Evolutionary conservation across 2,797 vertebrate species (phyloP).

Genomic region (Tiaroga cobitis): DNA sequence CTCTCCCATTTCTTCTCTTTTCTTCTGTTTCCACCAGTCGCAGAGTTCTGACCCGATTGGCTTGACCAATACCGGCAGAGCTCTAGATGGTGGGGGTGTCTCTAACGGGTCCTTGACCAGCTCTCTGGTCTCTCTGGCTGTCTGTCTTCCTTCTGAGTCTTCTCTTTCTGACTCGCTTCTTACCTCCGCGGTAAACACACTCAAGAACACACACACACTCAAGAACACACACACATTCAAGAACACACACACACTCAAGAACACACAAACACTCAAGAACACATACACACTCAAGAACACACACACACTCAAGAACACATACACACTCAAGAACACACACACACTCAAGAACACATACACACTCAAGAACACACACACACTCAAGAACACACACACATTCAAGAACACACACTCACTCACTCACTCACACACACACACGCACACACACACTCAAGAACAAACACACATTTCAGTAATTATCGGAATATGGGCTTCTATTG

Average conservation of each 20-base stretch:
- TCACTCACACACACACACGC: neutral
- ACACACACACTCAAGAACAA: too few species aligned
- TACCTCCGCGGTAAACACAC: slow-evolving; percentile 89
- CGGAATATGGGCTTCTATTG: neutral
- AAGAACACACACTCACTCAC: slow-evolving; percentile 57
- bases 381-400: neutral
- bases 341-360: slow-evolving; percentile 50
- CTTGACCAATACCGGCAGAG: slow-evolving; percentile 81
- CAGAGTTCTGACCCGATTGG: slow-evolving; percentile 86
- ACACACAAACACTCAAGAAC: neutral
- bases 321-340: too few species aligned
- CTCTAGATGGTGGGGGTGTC: slow-evolving; percentile 85
- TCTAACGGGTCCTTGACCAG: slow-evolving; percentile 88
- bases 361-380: neutral
- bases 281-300: slow-evolving; percentile 73
- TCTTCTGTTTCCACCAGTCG: slow-evolving; percentile 78
- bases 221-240: slow-evolving; percentile 63
- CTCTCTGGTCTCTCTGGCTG: slow-evolving; percentile 86
- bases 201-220: neutral
- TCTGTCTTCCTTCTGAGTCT: slow-evolving; percentile 92
- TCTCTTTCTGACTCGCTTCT: slow-evolving; percentile 93
- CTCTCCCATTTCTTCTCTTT: slow-evolving; percentile 81
- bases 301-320: neutral
- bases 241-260: neutral
- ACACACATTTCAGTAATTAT: slow-evolving; percentile 52